Evolutionary conservation across 1,140 invertebrate genomes (phyloP), one percentile per base, ranked within the genome.

Genomic region (Arion vulgaris): DNA sequence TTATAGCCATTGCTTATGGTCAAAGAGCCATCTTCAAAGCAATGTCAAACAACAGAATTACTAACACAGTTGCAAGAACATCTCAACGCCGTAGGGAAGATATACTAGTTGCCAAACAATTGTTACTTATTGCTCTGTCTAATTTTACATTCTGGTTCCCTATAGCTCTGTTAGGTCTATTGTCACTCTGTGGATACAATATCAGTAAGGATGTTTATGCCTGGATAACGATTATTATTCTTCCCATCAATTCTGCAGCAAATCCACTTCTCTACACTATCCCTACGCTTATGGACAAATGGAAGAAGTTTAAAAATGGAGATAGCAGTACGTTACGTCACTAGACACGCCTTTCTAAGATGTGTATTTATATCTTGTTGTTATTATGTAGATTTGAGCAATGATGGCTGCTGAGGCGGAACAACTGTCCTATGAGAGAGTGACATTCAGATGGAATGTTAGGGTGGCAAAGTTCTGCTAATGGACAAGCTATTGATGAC

Each of bases 1-100:
- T 88, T 69, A 32, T 87, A 5, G 7, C 80, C 19, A 85, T 87
- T 45, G 83, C 83, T 68, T 41, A 69, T 26, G 86, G 87, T 17
- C 87, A 88, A 75, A 26, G 84, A 13, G 32, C 78, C 39, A 49
- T 76, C 39, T 76, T 76, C 45, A 4, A 11, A 4, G 34, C 38
- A 38, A 76, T 76, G 45, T 28, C 49, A 26, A 7, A 41, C 13
- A 51, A 51, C 26, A 53, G 45, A 41, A 36, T 41, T 19, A 5
- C n/a, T 32, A 45, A 49, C 13, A 32, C 32, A 23, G 36, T 13
- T 26, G 7, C 45, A 4, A 45, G 45, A 7, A 76, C 9, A 26
- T 49, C 13, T 26, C 39, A 19, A 32, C 19, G 49, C 9, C 38
- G 39, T 28, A 7, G 5, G 23, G 45, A 49, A 49, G 74, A 76